Percentiles rank a stretch among this genome's conserved stretches.
Evolutionary conservation across 30 jellyfish, hydroid and myxozoan genomes (phyloP).

Genomic region (Aurelia coerulea): DNA sequence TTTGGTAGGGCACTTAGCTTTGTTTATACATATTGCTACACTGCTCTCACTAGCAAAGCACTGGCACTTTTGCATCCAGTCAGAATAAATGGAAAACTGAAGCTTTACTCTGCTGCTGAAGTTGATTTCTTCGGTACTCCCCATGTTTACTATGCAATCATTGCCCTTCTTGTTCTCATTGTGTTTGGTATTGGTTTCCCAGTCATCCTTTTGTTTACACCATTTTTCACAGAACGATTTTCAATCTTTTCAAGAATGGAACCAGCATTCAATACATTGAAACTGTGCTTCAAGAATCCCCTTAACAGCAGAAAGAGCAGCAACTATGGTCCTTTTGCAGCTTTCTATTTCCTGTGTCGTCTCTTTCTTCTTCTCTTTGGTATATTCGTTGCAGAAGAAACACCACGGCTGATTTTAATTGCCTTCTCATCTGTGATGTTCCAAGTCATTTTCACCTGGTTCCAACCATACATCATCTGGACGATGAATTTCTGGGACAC

Average conservation of each 20-base stretch:
- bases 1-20: constrained; percentile 95
- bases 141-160: constrained; percentile 65
- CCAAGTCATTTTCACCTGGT: constrained; percentile 73
- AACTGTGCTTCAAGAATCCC: constrained; percentile 76
- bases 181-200: constrained; percentile 84
- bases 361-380: constrained; percentile 63
- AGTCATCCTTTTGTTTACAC: constrained; percentile 78
- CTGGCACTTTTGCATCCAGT: constrained; percentile 74
- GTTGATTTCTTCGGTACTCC: constrained; percentile 49
- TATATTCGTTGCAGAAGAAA: constrained; percentile 63
- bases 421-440: constrained; percentile 67
- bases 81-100: constrained; percentile 41
- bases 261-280: constrained; percentile 70
- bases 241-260: constrained; percentile 61
- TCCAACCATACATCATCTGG: constrained; percentile 84
- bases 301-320: constrained; percentile 26
- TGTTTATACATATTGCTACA: constrained; percentile 77
- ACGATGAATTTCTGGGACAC: constrained; percentile 93
- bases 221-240: constrained; percentile 60
- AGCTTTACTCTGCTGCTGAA: constrained; percentile 70
- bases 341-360: constrained; percentile 86
- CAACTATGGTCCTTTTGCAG: constrained; percentile 71
- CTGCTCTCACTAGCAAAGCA: constrained; percentile 87
- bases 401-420: constrained; percentile 72
- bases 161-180: constrained; percentile 66